A percentile compares a stretch with the other conserved stretches of the same genome.
Conservation (phyloP, 2,888 invertebrate species). For the Drosophila kokeensis region DNA sequence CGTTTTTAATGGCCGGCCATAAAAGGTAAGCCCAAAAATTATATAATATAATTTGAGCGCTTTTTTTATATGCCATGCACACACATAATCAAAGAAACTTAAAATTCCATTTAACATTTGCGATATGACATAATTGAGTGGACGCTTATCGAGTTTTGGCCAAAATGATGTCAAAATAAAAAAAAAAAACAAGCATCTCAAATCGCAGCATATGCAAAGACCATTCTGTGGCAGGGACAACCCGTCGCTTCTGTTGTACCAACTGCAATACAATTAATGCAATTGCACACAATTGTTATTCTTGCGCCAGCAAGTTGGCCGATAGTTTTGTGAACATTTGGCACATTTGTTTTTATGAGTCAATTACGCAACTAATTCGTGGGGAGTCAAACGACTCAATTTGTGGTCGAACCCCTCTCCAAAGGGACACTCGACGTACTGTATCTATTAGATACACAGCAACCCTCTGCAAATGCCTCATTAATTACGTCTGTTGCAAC, state of each 20-base stretch:
- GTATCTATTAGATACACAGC: constrained; percentile 44
- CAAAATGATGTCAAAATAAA: neutral
- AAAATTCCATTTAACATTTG: constrained; percentile 74
- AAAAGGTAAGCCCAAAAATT: constrained; percentile 77
- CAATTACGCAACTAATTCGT: constrained; percentile 83
- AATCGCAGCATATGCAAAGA: constrained; percentile 67
- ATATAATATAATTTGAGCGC: constrained; percentile 53
- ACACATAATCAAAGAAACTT: constrained; percentile 74
- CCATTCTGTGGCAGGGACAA: constrained; percentile 59
- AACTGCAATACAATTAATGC: constrained; percentile 73
- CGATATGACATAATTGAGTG: constrained; percentile 78
- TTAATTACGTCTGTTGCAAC: constrained; percentile 60
- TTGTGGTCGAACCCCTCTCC: constrained; percentile 55
- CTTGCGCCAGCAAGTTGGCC: constrained; percentile 26
- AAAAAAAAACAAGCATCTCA: constrained; percentile 14
- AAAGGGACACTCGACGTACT: constrained; percentile 1
- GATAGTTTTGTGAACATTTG: constrained; percentile 74
- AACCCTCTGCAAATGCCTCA: constrained; percentile 49
- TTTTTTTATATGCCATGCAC: constrained; percentile 25
- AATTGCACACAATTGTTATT: constrained; percentile 77
- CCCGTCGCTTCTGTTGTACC: constrained; percentile 63
- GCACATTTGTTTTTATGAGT: constrained; percentile 85
- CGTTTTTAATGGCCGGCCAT: constrained; percentile 72
- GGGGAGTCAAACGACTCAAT: constrained; percentile 80
- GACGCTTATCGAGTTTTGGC: constrained; percentile 43